phyloP scores from a whole-genome alignment of 2,888 invertebrate genomes.

The Girardia tigrina region DNA sequence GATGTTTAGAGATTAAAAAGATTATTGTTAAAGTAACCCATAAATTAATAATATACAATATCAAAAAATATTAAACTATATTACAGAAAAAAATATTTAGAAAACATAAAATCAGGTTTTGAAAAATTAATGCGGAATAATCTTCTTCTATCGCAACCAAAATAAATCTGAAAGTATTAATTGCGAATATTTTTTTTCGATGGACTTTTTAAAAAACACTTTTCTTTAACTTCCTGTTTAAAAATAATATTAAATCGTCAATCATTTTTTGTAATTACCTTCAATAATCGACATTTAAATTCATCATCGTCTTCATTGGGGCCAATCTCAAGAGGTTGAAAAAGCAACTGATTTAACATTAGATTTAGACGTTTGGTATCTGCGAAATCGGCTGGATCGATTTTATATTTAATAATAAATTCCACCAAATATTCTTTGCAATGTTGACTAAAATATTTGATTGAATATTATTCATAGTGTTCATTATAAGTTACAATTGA shows the following conservation, averaged over 20 bases:
- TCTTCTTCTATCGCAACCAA: too few relatives aligned
- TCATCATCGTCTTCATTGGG: not conserved
- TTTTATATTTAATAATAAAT: not conserved
- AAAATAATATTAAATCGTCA: not conserved
- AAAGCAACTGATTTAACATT: not conserved
- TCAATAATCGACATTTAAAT: not conserved
- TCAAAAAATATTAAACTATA: too few relatives aligned
- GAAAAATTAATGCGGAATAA: too few relatives aligned
- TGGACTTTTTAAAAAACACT: not conserved
- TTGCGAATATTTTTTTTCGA: too few relatives aligned
- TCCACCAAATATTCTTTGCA: not conserved
- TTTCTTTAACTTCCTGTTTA: constrained; percentile 10
- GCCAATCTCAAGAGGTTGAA: not conserved
- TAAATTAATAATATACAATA: too few relatives aligned
- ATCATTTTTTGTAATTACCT: not conserved
- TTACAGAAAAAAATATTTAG: too few relatives aligned
- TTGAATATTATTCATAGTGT: too few relatives aligned
- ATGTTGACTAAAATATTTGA: not conserved
- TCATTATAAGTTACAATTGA: too few relatives aligned
- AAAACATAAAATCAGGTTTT: too few relatives aligned
- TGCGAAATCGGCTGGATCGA: constrained; percentile 7
- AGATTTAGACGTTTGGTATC: not conserved
- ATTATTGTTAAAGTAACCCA: too few relatives aligned
- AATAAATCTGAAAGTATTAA: too few relatives aligned
- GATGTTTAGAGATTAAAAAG: too few relatives aligned